Conservation (phyloP, 2,113 vertebrate species). For the Lynx canadensis region DNA sequence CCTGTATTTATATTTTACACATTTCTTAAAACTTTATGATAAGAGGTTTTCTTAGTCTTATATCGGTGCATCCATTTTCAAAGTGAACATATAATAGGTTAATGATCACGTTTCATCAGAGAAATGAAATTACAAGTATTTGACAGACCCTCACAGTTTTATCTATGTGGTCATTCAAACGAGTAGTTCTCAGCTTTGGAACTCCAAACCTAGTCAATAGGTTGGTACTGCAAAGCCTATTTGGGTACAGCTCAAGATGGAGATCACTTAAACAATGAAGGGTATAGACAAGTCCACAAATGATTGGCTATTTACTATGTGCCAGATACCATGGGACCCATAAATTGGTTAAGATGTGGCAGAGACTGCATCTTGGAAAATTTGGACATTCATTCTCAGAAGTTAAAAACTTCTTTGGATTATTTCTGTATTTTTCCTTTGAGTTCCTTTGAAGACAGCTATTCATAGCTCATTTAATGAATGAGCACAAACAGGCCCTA, state of each 20-base stretch:
- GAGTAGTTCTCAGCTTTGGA: background rate
- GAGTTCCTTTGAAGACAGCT: background rate
- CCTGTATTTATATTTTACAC: slow-evolving; percentile 70
- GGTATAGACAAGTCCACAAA: background rate
- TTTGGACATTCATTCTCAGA: background rate
- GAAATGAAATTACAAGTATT: slow-evolving; percentile 31
- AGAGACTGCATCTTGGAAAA: slow-evolving; percentile 1
- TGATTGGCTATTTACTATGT: background rate
- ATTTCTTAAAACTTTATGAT: slow-evolving; percentile 42
- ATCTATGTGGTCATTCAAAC: background rate
- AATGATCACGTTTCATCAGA: background rate
- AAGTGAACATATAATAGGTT: background rate
- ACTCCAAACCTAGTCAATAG: background rate
- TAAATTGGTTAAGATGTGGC: background rate
- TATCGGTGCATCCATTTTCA: slow-evolving; percentile 27
- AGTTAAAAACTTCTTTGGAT: background rate
- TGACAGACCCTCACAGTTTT: background rate
- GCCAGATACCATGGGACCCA: background rate
- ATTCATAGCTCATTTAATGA: slow-evolving; percentile 21
- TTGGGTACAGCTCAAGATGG: background rate
- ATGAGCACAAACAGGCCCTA: background rate
- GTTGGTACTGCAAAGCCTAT: background rate
- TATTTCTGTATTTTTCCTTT: slow-evolving; percentile 10
- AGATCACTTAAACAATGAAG: background rate
- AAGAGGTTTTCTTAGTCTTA: slow-evolving; percentile 52